Percentiles rank a stretch among this genome's conserved stretches.
Evolutionary conservation across 2,113 vertebrate species (phyloP).

Genomic region (Puma concolor): DNA sequence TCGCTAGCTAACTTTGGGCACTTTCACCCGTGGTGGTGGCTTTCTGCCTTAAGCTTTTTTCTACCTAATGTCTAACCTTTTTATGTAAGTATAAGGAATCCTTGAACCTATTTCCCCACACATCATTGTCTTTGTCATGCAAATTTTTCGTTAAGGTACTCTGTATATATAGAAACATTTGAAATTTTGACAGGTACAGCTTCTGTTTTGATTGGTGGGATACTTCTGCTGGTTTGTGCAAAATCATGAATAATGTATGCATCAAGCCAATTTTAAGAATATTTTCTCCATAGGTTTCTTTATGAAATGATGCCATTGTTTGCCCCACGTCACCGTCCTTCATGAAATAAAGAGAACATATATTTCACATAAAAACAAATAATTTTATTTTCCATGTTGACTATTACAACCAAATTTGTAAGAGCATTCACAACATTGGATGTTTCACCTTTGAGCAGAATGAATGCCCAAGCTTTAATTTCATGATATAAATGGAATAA

Average conservation of each 20-base stretch:
- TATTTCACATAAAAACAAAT: constrained; percentile 9
- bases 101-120: too few relatives aligned
- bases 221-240: not conserved
- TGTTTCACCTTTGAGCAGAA: not conserved
- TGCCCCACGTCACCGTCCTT: not conserved
- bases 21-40: too few relatives aligned
- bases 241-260: not conserved
- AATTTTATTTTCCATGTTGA: not conserved
- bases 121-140: not conserved
- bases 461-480: not conserved
- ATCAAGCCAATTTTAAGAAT: constrained; percentile 21
- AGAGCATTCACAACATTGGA: not conserved
- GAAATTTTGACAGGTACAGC: not conserved
- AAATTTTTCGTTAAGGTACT: not conserved
- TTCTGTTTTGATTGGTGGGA: not conserved
- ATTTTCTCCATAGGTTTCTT: not conserved
- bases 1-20: too few relatives aligned
- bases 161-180: not conserved
- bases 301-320: not conserved
- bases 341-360: not conserved
- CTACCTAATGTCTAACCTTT: too few relatives aligned
- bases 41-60: too few relatives aligned
- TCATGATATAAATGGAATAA: constrained; percentile 5
- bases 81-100: too few relatives aligned
- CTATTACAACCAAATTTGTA: not conserved